Base-by-base conservation (phyloP, 2,888 invertebrate species). In the Sphecodes monilicornis region DNA sequence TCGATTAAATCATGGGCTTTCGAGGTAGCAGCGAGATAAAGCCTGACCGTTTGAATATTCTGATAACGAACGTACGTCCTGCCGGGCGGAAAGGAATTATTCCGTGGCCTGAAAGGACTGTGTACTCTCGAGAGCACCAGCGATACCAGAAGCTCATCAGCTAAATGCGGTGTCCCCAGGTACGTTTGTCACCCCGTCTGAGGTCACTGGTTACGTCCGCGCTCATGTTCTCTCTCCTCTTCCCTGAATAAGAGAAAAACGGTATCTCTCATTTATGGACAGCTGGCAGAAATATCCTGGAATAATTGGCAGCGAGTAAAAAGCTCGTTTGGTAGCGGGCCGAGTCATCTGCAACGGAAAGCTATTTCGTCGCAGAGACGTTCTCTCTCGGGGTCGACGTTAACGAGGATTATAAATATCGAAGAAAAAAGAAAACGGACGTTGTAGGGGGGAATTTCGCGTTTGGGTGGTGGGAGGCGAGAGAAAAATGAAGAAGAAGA, bases 321-420 rank as follows among this genome's bases (percentile, higher is more conserved):
- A 54, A 54, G 29, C 32, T 54, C 43, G 66, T 68, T 57, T 76
- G 22, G n/a, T 46, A 11, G 13, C 72, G 36, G 36, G 32, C 66
- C 36, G 36, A 43, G 60, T 74, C 78, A 68, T 26, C 80, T 76
- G 66, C 76, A 54, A 79, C 70, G 26, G 74, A 57, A 78, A 68
- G 32, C 54, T 29, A 74, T 84, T 80, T 54, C 80, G 18, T 36
- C 64, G 57, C 32, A 26, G 70, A 66, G 66, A 64, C 60, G 46
- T 39, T 66, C 39, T 18, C 43, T 50, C 3, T 50, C 22, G 50
- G 26, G 29, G 36, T 36, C 46, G 83, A 85, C 85, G 57, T 87
- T 86, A 89, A 88, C 81, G 83, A 86, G 84, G 76, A 88, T 82
- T 83, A 84, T 86, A 88, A 89, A 89, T 84, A 84, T 88, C 88